These are phyloP conservation scores for Tetramorium simillimum DNA, from an alignment of 1,140 invertebrate genomes.

Conservation along the genomic window DNA sequence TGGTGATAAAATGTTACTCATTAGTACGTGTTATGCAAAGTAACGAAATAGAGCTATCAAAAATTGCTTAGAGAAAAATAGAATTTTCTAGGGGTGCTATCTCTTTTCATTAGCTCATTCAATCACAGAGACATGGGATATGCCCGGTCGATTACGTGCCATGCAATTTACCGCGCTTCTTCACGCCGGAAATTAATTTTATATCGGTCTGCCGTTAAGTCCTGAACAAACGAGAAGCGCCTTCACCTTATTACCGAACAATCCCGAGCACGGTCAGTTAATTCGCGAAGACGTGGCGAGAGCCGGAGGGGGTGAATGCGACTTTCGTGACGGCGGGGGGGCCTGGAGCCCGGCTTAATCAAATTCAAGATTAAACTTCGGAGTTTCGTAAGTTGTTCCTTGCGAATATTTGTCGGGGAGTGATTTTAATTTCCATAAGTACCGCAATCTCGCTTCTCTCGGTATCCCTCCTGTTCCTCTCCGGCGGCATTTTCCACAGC, in stretches of 20 bases:
- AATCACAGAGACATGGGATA: neutral
- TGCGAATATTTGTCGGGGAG: slow-evolving; percentile 79
- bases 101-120: neutral
- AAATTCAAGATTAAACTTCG: slow-evolving; percentile 82
- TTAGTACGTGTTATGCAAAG: neutral
- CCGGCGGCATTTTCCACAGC: slow-evolving; percentile 37
- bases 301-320: neutral
- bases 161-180: slow-evolving; percentile 39
- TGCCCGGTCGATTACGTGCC: slow-evolving; percentile 4
- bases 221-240: slow-evolving; percentile 26
- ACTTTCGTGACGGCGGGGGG: slow-evolving; percentile 18
- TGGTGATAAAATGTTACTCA: neutral
- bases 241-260: slow-evolving; percentile 61
- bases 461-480: slow-evolving; percentile 22
- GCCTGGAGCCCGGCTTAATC: slow-evolving; percentile 75
- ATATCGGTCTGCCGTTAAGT: slow-evolving; percentile 61
- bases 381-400: slow-evolving; percentile 76
- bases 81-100: neutral
- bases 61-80: neutral
- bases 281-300: slow-evolving; percentile 64
- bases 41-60: neutral
- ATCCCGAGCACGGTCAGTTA: slow-evolving; percentile 75
- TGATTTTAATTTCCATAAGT: slow-evolving; percentile 84
- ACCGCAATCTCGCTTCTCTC: slow-evolving; percentile 73
- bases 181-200: slow-evolving; percentile 58